Evolutionary conservation across 2,888 invertebrate species (phyloP).

Genomic region (Chaitophorus viminalis): DNA sequence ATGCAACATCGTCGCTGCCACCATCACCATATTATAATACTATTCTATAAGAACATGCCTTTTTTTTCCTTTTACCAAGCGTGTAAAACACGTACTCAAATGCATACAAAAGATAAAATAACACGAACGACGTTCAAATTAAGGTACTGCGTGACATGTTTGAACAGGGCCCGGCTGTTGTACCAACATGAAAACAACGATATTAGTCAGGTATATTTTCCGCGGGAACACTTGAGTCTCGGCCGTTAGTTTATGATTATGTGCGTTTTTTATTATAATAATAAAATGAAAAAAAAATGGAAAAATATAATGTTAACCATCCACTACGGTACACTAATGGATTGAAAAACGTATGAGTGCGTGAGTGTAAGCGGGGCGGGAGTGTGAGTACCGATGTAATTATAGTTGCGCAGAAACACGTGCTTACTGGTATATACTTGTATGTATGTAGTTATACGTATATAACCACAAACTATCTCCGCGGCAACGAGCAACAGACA

Average conservation of each 20-base stretch:
- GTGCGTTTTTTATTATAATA: background rate
- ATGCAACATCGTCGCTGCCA: background rate
- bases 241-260: background rate
- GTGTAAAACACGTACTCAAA: background rate
- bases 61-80: background rate
- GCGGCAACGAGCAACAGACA: background rate
- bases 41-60: background rate
- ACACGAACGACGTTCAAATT: slow-evolving; percentile 8
- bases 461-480: background rate
- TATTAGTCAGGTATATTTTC: background rate
- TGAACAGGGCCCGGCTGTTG: background rate
- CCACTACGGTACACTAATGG: slow-evolving; percentile 6
- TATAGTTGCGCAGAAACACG: slow-evolving; percentile 39
- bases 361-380: background rate
- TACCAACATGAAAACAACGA: background rate
- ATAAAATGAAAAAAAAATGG: background rate
- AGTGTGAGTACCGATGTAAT: background rate
- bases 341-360: slow-evolving; percentile 23
- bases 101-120: background rate
- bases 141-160: slow-evolving; percentile 20
- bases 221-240: background rate
- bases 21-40: background rate
- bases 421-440: background rate
- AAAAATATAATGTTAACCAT: slow-evolving; percentile 1
- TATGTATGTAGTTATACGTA: background rate